These are phyloP conservation scores for Mactra quadrangularis DNA, from an alignment of 1,140 invertebrate genomes.

Conservation along the genomic window DNA sequence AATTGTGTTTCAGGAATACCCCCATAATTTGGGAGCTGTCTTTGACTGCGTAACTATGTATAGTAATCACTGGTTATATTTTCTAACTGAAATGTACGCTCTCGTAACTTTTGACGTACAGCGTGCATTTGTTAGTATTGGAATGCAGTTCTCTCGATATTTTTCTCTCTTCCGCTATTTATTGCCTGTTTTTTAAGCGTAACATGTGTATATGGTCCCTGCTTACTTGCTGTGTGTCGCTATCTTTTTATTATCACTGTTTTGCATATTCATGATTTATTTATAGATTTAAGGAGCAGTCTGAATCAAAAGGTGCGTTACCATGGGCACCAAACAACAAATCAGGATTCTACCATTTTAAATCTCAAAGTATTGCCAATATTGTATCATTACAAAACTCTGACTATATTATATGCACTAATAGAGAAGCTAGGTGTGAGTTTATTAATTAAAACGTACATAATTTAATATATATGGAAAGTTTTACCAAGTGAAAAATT, in stretches of 20 bases:
- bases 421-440: no score
- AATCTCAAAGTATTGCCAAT: no score
- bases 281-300: slow-evolving; percentile 43
- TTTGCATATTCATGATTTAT: slow-evolving; percentile 59
- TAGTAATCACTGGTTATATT: slow-evolving; percentile 61
- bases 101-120: slow-evolving; percentile 26
- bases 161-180: slow-evolving; percentile 55
- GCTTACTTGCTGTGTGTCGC: slow-evolving; percentile 57
- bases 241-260: slow-evolving; percentile 60
- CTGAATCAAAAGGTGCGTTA: no score
- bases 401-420: no score
- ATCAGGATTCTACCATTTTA: no score
- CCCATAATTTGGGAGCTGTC: slow-evolving; percentile 46
- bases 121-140: slow-evolving; percentile 54
- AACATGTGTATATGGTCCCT: slow-evolving; percentile 55
- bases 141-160: slow-evolving; percentile 60
- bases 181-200: slow-evolving; percentile 46
- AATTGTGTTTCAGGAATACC: slow-evolving; percentile 54
- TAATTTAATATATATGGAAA: no score
- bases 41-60: slow-evolving; percentile 57
- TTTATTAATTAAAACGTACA: no score
- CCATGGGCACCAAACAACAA: no score
- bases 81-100: slow-evolving; percentile 53
- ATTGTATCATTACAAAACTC: no score
- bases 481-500: no score